Percentiles rank a stretch among this genome's conserved stretches.
These are phyloP conservation scores for Neosilurus hyrtlii DNA, from an alignment of 2,797 vertebrate species.

Conservation along the genomic window DNA sequence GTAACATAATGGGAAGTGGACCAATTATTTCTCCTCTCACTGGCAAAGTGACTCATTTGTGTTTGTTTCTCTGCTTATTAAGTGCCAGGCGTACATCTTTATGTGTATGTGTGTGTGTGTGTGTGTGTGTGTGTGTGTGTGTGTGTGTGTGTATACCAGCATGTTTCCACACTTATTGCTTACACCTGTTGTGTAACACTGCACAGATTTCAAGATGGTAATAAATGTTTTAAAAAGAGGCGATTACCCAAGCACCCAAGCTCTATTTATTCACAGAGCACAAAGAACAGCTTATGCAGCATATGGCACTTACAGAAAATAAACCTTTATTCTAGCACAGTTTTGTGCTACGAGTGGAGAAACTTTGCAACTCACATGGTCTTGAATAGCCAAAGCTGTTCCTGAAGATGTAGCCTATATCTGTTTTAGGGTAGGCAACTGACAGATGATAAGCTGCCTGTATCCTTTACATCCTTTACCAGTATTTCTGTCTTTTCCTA, in stretches of 20 bases:
- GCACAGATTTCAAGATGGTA: constrained; percentile 47
- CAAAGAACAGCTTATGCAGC: constrained; percentile 38
- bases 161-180: constrained; percentile 49
- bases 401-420: constrained; percentile 57
- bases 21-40: constrained; percentile 62
- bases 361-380: constrained; percentile 52
- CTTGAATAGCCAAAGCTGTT: constrained; percentile 50
- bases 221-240: constrained; percentile 53
- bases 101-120: constrained; percentile 35
- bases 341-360: constrained; percentile 31
- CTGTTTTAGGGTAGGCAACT: constrained; percentile 47
- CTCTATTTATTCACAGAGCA: constrained; percentile 47
- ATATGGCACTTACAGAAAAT: constrained; percentile 36
- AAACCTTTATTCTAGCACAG: constrained; percentile 23
- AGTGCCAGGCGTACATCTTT: constrained; percentile 50
- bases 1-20: constrained; percentile 64
- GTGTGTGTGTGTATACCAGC: constrained; percentile 27
- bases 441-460: constrained; percentile 53
- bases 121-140: constrained; percentile 28
- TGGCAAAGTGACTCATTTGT: constrained; percentile 62
- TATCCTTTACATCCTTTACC: constrained; percentile 61
- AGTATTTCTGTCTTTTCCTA: constrained; percentile 67
- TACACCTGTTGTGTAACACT: constrained; percentile 49
- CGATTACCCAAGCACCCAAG: constrained; percentile 47
- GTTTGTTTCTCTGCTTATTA: constrained; percentile 58